Evolutionary conservation across 2,888 invertebrate genomes (phyloP).

Genomic region (Eumacrocentrus americanus): DNA sequence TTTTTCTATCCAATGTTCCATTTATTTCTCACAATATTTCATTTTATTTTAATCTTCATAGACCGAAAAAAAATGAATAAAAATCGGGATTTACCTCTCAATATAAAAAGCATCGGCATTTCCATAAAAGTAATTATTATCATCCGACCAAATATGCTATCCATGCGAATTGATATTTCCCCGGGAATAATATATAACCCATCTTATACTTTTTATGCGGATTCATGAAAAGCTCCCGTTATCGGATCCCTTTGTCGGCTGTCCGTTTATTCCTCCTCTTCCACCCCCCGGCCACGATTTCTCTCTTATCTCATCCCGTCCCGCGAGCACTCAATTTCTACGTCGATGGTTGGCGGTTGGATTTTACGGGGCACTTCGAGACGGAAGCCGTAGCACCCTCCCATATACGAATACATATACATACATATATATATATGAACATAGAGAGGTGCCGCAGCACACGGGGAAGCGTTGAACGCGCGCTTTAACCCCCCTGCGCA

Average conservation of each 20-base stretch:
- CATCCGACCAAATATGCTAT: neutral
- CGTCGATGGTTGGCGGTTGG: conserved; percentile 25
- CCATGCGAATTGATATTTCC: neutral
- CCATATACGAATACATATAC: too few relatives aligned
- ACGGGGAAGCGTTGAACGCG: conserved; percentile 8
- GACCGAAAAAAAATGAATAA: neutral
- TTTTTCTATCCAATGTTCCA: conserved; percentile 5
- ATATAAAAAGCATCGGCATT: neutral
- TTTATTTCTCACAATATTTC: neutral
- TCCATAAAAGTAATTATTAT: conserved; percentile 5
- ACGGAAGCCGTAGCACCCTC: conserved; percentile 28
- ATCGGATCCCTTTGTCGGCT: conserved; percentile 31
- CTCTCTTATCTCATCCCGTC: conserved; percentile 21
- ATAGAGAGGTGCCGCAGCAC: too few relatives aligned
- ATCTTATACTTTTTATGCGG: conserved; percentile 1
- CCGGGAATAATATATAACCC: neutral
- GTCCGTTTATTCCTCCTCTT: conserved; percentile 21
- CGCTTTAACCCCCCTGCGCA: conserved; percentile 7
- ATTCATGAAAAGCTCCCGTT: conserved; percentile 24
- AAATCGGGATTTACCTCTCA: neutral
- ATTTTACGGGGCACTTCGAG: conserved; percentile 29
- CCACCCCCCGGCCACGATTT: neutral
- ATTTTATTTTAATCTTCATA: neutral
- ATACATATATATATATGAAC: too few relatives aligned
- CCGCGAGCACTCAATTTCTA: conserved; percentile 28